Percentiles rank a stretch among this genome's conserved stretches.
phyloP scores from a whole-genome alignment of 1,140 invertebrate genomes.

The Apis cerana region DNA sequence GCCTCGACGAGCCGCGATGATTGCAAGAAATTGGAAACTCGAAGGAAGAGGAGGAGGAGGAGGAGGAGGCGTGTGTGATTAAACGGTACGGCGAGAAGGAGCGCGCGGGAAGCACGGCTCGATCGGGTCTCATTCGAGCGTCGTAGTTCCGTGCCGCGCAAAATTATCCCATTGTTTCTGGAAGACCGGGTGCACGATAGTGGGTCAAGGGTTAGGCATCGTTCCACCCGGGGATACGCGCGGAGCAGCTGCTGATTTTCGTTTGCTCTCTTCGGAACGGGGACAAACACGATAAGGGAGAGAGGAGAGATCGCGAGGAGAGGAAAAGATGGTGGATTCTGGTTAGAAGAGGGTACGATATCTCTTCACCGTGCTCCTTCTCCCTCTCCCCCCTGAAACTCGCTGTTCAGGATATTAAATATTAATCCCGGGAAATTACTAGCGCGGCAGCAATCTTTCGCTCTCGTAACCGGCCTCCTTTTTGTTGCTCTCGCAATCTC shows the following conservation, averaged over 20 bases:
- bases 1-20: not conserved
- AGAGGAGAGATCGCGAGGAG: not conserved
- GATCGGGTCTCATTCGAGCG: conserved; percentile 42
- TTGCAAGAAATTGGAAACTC: conserved; percentile 9
- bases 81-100: conserved; percentile 4
- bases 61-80: conserved; percentile 16
- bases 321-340: not conserved
- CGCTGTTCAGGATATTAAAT: conserved; percentile 77
- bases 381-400: conserved; percentile 20
- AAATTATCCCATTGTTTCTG: conserved; percentile 55
- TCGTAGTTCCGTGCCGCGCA: conserved; percentile 2
- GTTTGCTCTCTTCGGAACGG: conserved; percentile 16
- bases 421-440: conserved; percentile 80
- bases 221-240: not conserved
- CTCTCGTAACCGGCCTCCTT: conserved; percentile 55
- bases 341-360: conserved; percentile 6
- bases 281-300: not conserved
- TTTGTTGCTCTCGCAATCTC: conserved; percentile 70
- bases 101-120: conserved; percentile 4
- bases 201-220: conserved; percentile 55
- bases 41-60: not conserved
- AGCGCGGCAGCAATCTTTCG: conserved; percentile 73
- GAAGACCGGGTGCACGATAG: conserved; percentile 5
- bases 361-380: conserved; percentile 4
- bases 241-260: not conserved